Percentiles rank a stretch among this genome's conserved stretches.
Evolutionary conservation across 2,888 invertebrate species (phyloP).

Genomic region (Xestia rhomboidea): DNA sequence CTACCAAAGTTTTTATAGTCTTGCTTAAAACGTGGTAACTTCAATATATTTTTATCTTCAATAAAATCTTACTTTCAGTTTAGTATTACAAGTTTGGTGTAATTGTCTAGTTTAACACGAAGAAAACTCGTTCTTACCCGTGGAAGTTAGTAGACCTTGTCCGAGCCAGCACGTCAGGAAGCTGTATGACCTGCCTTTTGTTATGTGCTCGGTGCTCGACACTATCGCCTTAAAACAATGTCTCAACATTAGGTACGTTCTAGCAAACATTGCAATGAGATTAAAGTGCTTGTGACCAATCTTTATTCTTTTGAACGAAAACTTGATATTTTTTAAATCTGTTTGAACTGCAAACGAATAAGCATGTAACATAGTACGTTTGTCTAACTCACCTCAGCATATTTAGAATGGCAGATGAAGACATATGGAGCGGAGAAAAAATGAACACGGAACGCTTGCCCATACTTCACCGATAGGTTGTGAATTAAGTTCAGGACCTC

Average conservation of each 20-base stretch:
- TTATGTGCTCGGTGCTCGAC: slow-evolving; percentile 86
- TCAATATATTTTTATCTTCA: background rate
- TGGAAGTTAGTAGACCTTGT: slow-evolving; percentile 90
- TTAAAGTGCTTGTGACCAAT: background rate
- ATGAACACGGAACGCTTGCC: slow-evolving; percentile 82
- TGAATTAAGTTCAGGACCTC: slow-evolving; percentile 76
- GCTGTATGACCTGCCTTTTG: slow-evolving; percentile 89
- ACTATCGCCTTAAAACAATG: slow-evolving; percentile 83
- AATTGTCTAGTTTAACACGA: background rate
- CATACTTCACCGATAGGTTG: slow-evolving; percentile 77
- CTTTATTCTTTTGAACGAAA: background rate
- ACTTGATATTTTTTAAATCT: background rate
- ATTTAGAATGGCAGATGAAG: slow-evolving; percentile 82
- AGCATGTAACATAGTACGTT: background rate
- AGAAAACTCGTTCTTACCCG: slow-evolving; percentile 72
- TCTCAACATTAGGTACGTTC: background rate
- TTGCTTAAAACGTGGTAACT: too few species aligned
- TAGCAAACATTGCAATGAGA: background rate
- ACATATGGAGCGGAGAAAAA: slow-evolving; percentile 84
- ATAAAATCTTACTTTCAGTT: background rate
- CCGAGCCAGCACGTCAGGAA: slow-evolving; percentile 88
- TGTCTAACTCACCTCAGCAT: slow-evolving; percentile 81
- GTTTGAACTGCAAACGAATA: background rate
- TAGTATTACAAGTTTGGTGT: background rate
- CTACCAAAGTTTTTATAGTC: background rate